These are phyloP conservation scores for Agelas oroides DNA, from an alignment of 37 sponge, comb jelly and placozoan species.

Conservation along the genomic window DNA sequence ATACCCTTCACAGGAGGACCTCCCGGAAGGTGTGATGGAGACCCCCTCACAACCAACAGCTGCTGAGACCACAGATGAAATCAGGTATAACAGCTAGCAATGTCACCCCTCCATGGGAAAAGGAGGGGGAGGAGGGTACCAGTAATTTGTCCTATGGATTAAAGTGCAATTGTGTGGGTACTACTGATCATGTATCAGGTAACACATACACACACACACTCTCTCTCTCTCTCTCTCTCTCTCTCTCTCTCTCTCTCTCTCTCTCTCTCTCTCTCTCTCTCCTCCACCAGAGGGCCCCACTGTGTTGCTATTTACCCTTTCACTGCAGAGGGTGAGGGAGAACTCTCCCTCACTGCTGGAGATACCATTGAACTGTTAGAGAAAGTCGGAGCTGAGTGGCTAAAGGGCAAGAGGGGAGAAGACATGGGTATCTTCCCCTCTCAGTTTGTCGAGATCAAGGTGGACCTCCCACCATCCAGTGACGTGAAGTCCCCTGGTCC, in stretches of 20 bases:
- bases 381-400: constrained; percentile 70
- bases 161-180: too few species aligned
- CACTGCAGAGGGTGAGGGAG: constrained; percentile 57
- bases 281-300: constrained; percentile 57
- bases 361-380: constrained; percentile 72
- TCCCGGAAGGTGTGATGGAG: constrained; percentile 44
- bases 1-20: constrained; percentile 47
- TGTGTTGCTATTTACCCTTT: constrained; percentile 71
- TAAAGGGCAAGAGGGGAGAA: constrained; percentile 60
- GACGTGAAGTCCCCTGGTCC: neutral
- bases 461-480: constrained; percentile 38
- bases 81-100: constrained; percentile 1
- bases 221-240: neutral
- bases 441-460: constrained; percentile 74
- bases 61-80: constrained; percentile 1
- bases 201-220: too few species aligned
- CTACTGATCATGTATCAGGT: too few species aligned
- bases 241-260: constrained; percentile 1
- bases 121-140: too few species aligned
- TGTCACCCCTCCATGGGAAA: too few species aligned
- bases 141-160: too few species aligned
- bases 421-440: constrained; percentile 78
- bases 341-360: constrained; percentile 67
- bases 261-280: neutral
- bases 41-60: neutral